Base-by-base conservation (phyloP, 1,140 invertebrate genomes). In the Matsumurasca onukii region DNA sequence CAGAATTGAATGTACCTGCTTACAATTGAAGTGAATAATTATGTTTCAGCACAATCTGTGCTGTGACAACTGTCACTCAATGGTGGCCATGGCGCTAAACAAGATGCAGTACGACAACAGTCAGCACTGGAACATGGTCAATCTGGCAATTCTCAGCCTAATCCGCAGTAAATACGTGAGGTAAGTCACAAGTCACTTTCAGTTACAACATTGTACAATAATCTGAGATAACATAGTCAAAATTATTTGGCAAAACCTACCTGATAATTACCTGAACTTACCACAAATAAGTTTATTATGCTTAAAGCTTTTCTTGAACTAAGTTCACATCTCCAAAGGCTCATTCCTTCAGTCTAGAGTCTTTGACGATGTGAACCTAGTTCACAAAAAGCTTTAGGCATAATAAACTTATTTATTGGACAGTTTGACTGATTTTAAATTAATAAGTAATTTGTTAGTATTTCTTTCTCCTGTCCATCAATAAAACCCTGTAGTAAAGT, bases 11-110 rank as follows among this genome's bases (percentile, higher is more conserved):
- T 66, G 15, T 3, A 22, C n/a, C n/a, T n/a, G n/a, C n/a, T n/a
- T n/a, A n/a, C n/a, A n/a, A n/a, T n/a, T n/a, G n/a, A 15, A 2
- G n/a, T n/a, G n/a, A n/a, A n/a, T n/a, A n/a, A n/a, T n/a, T n/a
- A n/a, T n/a, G 67, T 79, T 81, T 72, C 80, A 92, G 91, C 97
- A 99, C 76, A 98, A 98, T 78, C 81, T 99, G 70, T 93, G 89
- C 74, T 98, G 94, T 80, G 97, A 99, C 78, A 99, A 99, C 80
- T 99, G 98, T 77, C 98, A 99, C 80, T 98, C 96, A 0, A 97
- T 99, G 82, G 95, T 98, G 52, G 96, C 96, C 0, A 90, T 87
- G 69, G 95, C 98, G 1, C 81, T 99, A n/a, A 96, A 97, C 77
- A 80, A 91, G 55, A 98, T 98, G 96, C 83, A 85, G 27, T 99